A percentile compares a stretch with the other conserved stretches of the same genome.
Conservation (phyloP, 2,888 invertebrate genomes). For the Amblyjoppa proteus region DNA sequence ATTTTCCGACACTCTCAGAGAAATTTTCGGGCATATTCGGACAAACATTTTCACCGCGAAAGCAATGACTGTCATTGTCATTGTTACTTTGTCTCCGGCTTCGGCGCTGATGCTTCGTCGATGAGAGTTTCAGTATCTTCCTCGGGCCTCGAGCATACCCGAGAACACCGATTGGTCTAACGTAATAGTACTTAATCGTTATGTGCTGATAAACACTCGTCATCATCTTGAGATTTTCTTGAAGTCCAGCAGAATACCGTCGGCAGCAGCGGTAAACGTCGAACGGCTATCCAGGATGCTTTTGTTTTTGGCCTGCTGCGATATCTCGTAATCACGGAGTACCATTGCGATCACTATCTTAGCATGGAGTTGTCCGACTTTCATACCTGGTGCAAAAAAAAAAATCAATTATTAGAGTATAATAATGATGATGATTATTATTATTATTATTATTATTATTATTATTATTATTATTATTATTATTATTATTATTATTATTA, state of each 20-base stretch:
- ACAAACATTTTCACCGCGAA: too few relatives aligned
- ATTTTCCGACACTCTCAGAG: too few relatives aligned
- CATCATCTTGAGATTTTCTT: conserved; percentile 70
- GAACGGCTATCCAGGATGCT: conserved; percentile 76
- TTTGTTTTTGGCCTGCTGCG: conserved; percentile 73
- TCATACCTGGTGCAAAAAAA: conserved; percentile 71
- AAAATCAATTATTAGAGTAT: neutral
- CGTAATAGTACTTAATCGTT: neutral
- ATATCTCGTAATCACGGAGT: conserved; percentile 76
- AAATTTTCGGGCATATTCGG: too few relatives aligned
- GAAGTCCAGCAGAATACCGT: conserved; percentile 79
- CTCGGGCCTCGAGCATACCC: conserved; percentile 10
- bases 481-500: too few relatives aligned
- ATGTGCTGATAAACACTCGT: neutral
- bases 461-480: neutral
- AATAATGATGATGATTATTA: too few relatives aligned
- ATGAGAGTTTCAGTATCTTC: conserved; percentile 16
- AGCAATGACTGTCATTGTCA: too few relatives aligned
- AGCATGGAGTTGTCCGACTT: conserved; percentile 79
- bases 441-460: too few relatives aligned
- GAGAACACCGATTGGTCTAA: conserved; percentile 30
- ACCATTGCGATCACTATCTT: conserved; percentile 78
- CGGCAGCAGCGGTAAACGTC: conserved; percentile 78
- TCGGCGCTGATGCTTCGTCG: too few relatives aligned
- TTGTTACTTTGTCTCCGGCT: too few relatives aligned